Evolutionary conservation across 1,140 invertebrate species (phyloP).

Genomic region (Drosophila varians): DNA sequence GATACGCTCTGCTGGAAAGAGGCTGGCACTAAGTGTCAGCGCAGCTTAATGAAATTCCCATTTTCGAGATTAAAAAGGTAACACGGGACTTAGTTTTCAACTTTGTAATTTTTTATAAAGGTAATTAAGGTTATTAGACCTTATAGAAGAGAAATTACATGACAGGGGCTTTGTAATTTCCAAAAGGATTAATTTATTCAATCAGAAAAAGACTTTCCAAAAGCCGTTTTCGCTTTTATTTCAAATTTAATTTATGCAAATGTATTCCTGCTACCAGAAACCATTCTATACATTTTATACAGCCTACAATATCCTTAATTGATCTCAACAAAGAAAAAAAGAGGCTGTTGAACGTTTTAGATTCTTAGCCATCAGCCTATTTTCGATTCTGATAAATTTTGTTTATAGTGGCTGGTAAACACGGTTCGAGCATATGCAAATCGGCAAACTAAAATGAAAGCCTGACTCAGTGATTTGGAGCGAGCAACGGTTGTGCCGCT

Average conservation of each 20-base stretch:
- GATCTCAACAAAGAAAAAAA: conserved; percentile 3
- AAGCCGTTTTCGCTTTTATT: not conserved
- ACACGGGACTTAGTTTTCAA: conserved; percentile 3
- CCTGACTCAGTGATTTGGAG: conserved; percentile 66
- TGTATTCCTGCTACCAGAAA: not conserved
- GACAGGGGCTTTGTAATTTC: no score
- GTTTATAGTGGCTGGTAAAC: conserved; percentile 26
- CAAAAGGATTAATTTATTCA: no score
- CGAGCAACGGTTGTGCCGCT: conserved; percentile 70
- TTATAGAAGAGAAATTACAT: no score
- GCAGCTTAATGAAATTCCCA: conserved; percentile 5
- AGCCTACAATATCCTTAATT: not conserved
- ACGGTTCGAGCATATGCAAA: conserved; percentile 53
- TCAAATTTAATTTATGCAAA: not conserved
- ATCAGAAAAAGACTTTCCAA: no score
- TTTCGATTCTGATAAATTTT: conserved; percentile 31
- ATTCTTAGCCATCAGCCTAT: conserved; percentile 18
- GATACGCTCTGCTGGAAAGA: conserved; percentile 20
- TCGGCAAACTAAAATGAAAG: conserved; percentile 65
- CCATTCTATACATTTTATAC: not conserved
- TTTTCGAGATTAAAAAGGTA: conserved; percentile 14
- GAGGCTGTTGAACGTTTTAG: not conserved
- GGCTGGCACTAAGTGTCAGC: conserved; percentile 19
- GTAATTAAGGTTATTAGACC: not conserved
- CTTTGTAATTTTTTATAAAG: not conserved